Percentiles rank a stretch among this genome's conserved stretches.
Evolutionary conservation across 1,140 invertebrate genomes (phyloP).

Genomic region (Orchesella cincta): DNA sequence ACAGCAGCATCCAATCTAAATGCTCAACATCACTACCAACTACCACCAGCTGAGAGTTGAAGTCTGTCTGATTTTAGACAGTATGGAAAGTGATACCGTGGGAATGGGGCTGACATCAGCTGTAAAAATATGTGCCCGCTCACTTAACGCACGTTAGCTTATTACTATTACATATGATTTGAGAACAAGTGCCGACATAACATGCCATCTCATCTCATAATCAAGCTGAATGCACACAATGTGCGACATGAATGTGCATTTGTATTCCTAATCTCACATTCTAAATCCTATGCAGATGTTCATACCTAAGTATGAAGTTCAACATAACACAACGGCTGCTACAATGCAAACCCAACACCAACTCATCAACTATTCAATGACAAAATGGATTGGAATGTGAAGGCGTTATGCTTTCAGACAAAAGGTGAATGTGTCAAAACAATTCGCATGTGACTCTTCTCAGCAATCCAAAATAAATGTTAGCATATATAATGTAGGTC

Average conservation of each 20-base stretch:
- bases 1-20: too few relatives aligned
- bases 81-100: constrained; percentile 15
- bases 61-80: too few relatives aligned
- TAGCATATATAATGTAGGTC: too few relatives aligned
- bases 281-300: not conserved
- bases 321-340: not conserved
- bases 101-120: constrained; percentile 5
- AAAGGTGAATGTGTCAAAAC: too few relatives aligned
- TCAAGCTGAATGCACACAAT: not conserved
- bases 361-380: not conserved
- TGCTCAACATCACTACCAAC: too few relatives aligned
- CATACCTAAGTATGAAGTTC: not conserved
- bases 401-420: not conserved
- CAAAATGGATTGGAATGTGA: constrained; percentile 3
- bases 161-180: not conserved
- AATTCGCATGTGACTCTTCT: too few relatives aligned
- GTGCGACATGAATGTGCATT: not conserved
- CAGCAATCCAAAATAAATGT: too few relatives aligned
- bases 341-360: not conserved
- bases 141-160: not conserved
- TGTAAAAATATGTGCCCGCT: not conserved
- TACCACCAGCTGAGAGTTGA: constrained; percentile 23
- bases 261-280: not conserved
- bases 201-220: not conserved
- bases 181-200: not conserved